Percentiles rank a stretch among this genome's conserved stretches.
Evolutionary conservation across 2,888 invertebrate species (phyloP).

Genomic region (Mesochorus sp.): DNA sequence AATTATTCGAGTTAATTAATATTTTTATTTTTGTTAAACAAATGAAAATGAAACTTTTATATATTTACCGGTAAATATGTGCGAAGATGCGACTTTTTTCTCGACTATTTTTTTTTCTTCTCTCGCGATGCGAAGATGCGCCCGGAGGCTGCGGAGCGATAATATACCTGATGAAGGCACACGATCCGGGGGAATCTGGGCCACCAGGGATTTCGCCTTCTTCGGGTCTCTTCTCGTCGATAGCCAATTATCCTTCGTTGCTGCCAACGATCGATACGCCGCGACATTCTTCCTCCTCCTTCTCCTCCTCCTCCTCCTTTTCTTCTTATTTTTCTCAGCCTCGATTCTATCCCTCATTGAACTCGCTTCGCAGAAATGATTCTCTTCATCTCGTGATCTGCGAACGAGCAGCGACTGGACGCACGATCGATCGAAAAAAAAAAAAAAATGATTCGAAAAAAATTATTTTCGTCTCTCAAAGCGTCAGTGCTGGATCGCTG

Average conservation of each 20-base stretch:
- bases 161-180: slow-evolving; percentile 22
- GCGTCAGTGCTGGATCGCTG: too few relatives aligned
- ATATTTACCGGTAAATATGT: too few relatives aligned
- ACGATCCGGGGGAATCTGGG: slow-evolving; percentile 33
- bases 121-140: too few relatives aligned
- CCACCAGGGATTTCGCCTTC: slow-evolving; percentile 41
- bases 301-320: slow-evolving; percentile 5
- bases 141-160: neutral
- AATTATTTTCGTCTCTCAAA: too few relatives aligned
- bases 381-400: neutral
- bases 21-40: too few relatives aligned
- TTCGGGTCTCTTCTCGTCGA: slow-evolving; percentile 37
- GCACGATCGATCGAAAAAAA: neutral
- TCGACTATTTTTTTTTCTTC: too few relatives aligned
- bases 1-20: too few relatives aligned
- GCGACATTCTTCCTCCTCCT: slow-evolving; percentile 9
- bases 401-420: neutral
- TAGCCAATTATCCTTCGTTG: slow-evolving; percentile 48
- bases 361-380: slow-evolving; percentile 5
- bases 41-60: too few relatives aligned
- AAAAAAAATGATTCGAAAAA: neutral
- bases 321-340: neutral
- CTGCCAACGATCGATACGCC: slow-evolving; percentile 43
- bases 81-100: too few relatives aligned
- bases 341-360: slow-evolving; percentile 1